Evolutionary conservation across 2,888 invertebrate species (phyloP).

Genomic region (Venustoraphidia nigricollis): DNA sequence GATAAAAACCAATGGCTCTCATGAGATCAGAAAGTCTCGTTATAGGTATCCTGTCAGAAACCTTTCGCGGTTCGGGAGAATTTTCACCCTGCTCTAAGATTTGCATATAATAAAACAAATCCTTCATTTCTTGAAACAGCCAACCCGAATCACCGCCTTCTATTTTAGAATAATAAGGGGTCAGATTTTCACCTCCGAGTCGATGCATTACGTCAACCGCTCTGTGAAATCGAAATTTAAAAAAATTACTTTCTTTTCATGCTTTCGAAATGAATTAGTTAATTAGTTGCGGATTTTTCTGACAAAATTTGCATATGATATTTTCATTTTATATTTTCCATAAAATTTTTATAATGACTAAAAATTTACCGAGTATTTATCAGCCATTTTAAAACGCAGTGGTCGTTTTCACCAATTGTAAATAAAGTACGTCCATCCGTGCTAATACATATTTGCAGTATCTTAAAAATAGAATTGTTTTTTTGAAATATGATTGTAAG

Average conservation of each 20-base stretch:
- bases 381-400: constrained; percentile 39
- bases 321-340: constrained; percentile 7
- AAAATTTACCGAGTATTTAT: constrained; percentile 32
- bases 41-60: constrained; percentile 43
- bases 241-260: constrained; percentile 14
- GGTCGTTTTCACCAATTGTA: constrained; percentile 36
- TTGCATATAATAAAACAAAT: constrained; percentile 64
- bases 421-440: constrained; percentile 34
- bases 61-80: constrained; percentile 40
- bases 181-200: constrained; percentile 38
- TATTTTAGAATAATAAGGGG: constrained; percentile 54
- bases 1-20: constrained; percentile 60
- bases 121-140: constrained; percentile 54
- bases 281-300: no score
- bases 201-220: constrained; percentile 33
- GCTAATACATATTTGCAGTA: constrained; percentile 26
- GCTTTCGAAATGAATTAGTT: constrained; percentile 22
- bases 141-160: constrained; percentile 56
- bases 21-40: constrained; percentile 56
- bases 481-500: neutral
- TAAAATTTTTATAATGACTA: no score
- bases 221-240: constrained; percentile 19
- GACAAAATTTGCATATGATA: constrained; percentile 16
- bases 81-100: constrained; percentile 56
- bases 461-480: constrained; percentile 17